These are phyloP conservation scores for Chionodraco myersi DNA, from an alignment of 2,113 vertebrate genomes.

Conservation along the genomic window DNA sequence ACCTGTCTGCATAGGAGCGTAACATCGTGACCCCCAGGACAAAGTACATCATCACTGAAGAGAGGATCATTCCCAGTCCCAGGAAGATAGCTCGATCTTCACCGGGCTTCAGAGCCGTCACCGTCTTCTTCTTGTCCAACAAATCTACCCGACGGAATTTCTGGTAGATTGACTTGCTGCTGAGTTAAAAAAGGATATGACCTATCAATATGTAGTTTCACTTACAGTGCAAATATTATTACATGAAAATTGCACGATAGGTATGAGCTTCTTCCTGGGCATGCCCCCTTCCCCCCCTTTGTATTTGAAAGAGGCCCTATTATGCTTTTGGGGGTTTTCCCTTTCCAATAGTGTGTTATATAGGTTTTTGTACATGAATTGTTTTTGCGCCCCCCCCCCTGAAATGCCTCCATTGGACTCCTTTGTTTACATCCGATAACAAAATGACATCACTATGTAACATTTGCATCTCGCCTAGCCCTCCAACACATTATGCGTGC, in stretches of 20 bases:
- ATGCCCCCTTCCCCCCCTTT: neutral
- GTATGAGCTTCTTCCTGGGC: neutral
- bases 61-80: conserved; percentile 94
- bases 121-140: conserved; percentile 95
- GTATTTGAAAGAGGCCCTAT: no score
- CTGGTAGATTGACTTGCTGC: conserved; percentile 93
- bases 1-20: conserved; percentile 93
- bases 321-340: no score
- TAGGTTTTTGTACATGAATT: no score
- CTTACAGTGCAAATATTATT: neutral
- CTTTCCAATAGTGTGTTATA: no score
- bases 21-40: conserved; percentile 93
- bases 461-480: no score
- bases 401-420: no score
- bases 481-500: no score
- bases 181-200: neutral
- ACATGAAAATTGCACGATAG: neutral
- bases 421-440: no score
- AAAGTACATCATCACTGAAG: conserved; percentile 96
- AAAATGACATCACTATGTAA: no score
- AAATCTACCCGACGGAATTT: conserved; percentile 92
- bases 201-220: neutral
- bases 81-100: conserved; percentile 94
- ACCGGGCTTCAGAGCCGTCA: conserved; percentile 92
- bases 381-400: no score